phyloP scores from a whole-genome alignment of 2,113 vertebrate species.

The Austrofundulus limnaeus region DNA sequence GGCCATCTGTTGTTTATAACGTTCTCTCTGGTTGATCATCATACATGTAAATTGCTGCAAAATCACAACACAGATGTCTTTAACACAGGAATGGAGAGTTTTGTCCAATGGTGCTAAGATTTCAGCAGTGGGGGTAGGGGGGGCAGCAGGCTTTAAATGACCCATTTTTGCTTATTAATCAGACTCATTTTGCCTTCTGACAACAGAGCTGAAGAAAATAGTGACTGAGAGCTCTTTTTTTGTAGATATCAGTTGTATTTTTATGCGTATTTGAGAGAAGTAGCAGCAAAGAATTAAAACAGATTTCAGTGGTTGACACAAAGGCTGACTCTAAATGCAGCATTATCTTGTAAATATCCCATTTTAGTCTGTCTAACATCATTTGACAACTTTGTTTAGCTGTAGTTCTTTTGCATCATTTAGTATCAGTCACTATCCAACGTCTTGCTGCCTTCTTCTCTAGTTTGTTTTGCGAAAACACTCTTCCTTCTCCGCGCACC shows the following conservation, averaged over 20 bases:
- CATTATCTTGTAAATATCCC: not conserved
- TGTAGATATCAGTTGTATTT: not conserved
- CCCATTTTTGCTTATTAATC: not conserved
- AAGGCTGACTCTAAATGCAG: not conserved
- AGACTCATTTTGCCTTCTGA: not conserved
- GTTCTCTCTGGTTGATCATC: not conserved
- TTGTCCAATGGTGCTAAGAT: not conserved
- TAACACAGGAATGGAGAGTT: not conserved
- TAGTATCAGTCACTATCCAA: conserved; percentile 7
- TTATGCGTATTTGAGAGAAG: not conserved
- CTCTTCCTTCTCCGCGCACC: conserved; percentile 9
- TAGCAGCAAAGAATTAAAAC: not conserved
- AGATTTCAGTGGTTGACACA: too few relatives aligned
- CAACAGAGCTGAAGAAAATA: not conserved
- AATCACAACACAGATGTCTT: conserved; percentile 4
- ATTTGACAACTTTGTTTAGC: too few relatives aligned
- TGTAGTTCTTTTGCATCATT: conserved; percentile 3
- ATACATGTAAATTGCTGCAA: not conserved
- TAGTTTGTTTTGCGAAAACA: conserved; percentile 41
- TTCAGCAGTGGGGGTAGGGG: not conserved
- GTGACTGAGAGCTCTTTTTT: not conserved
- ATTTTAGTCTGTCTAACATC: not conserved
- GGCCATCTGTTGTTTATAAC: not conserved
- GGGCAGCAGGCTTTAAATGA: not conserved
- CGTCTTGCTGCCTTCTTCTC: conserved; percentile 7